phyloP scores from a whole-genome alignment of 23 tunicate genomes.

The Halocynthia roretzi region DNA sequence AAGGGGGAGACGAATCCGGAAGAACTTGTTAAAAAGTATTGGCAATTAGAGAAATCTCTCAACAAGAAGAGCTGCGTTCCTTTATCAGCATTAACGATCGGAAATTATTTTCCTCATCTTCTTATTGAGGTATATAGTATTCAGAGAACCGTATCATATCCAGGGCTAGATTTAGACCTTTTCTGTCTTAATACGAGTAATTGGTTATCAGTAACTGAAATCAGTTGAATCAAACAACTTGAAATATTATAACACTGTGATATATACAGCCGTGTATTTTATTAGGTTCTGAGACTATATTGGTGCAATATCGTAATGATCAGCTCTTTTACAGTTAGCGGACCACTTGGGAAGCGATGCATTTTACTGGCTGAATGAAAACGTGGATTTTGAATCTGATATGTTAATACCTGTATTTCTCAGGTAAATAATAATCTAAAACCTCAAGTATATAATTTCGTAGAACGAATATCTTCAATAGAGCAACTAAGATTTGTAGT shows the following conservation, averaged over 20 bases:
- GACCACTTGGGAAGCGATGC: conserved; percentile 58
- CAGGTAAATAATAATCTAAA: conserved; percentile 24
- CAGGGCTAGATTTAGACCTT: no score
- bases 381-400: conserved; percentile 61
- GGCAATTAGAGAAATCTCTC: not conserved
- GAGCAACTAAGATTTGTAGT: not conserved
- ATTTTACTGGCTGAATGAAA: conserved; percentile 67
- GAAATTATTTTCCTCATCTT: not conserved
- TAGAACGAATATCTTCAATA: no score
- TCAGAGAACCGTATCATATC: no score
- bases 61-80: conserved; percentile 14
- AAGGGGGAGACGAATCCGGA: conserved; percentile 4
- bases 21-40: conserved; percentile 1
- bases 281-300: not conserved
- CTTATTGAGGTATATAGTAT: conserved; percentile 4
- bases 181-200: no score
- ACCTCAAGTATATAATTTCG: not conserved
- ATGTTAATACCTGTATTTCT: conserved; percentile 54
- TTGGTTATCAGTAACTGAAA: no score
- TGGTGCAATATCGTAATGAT: not conserved
- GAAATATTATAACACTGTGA: no score
- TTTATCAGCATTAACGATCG: conserved; percentile 24
- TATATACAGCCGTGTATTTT: no score
- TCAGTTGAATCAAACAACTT: no score
- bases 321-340: conserved; percentile 18